These are phyloP conservation scores for Telenomus remus DNA, from an alignment of 1,140 invertebrate species.

Conservation along the genomic window DNA sequence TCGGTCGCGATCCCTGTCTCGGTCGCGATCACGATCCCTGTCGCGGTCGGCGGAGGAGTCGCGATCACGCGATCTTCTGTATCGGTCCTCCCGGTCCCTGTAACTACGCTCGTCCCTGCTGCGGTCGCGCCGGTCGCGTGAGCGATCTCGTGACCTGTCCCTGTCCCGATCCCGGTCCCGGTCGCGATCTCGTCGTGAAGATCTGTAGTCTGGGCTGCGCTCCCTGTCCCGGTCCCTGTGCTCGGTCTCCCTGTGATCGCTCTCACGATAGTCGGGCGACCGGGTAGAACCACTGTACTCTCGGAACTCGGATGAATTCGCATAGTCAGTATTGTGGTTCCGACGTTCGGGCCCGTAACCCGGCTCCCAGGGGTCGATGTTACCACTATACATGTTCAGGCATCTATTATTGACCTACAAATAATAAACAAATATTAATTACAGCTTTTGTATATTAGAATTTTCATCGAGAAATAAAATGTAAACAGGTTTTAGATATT, in stretches of 20 bases:
- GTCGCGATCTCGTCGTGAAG: constrained; percentile 65
- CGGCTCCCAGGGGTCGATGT: constrained; percentile 72
- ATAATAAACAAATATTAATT: neutral
- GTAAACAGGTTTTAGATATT: no score
- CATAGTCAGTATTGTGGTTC: constrained; percentile 52
- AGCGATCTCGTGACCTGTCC: constrained; percentile 49
- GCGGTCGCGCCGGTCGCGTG: constrained; percentile 68
- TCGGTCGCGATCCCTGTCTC: constrained; percentile 65
- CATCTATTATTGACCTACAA: constrained; percentile 27
- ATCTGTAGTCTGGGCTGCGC: constrained; percentile 69
- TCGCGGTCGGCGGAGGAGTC: constrained; percentile 59
- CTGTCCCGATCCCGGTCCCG: constrained; percentile 67
- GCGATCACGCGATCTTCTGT: constrained; percentile 62
- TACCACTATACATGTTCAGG: constrained; percentile 64
- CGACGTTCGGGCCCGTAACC: constrained; percentile 69
- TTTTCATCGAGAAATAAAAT: no score
- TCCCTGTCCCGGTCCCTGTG: constrained; percentile 69
- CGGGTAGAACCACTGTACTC: constrained; percentile 63
- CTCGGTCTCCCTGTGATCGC: constrained; percentile 60
- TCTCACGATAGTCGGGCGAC: constrained; percentile 66
- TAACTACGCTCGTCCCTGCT: constrained; percentile 70
- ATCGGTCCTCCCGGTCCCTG: constrained; percentile 69
- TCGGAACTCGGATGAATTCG: constrained; percentile 65
- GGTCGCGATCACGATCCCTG: constrained; percentile 65
- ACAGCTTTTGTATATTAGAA: neutral